Conservation (phyloP, 2,797 vertebrate species). For the Staurois parvus region DNA sequence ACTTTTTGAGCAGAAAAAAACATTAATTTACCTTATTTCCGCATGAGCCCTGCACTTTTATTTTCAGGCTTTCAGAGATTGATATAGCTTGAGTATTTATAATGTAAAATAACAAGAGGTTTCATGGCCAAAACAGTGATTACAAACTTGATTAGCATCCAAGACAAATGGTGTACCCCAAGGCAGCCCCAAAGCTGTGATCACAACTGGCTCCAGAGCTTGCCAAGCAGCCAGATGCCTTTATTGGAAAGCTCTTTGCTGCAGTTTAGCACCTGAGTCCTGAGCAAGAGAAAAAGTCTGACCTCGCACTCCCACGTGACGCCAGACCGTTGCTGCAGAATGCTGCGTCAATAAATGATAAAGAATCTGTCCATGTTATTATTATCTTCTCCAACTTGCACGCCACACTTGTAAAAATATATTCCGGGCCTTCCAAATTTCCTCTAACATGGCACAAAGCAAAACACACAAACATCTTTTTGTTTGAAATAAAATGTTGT, state of each 20-base stretch:
- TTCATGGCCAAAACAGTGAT: conserved; percentile 57
- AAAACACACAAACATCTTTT: conserved; percentile 45
- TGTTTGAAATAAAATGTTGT: conserved; percentile 46
- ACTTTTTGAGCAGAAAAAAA: neutral
- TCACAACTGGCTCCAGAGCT: conserved; percentile 66
- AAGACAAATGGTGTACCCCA: conserved; percentile 67
- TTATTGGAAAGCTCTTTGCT: conserved; percentile 68
- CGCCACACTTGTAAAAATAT: conserved; percentile 54
- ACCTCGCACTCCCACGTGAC: conserved; percentile 41
- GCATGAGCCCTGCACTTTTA: neutral
- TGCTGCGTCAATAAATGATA: conserved; percentile 20
- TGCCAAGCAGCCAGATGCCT: conserved; percentile 72
- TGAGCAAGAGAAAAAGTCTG: conserved; percentile 33
- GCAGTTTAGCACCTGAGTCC: conserved; percentile 67
- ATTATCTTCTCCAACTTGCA: conserved; percentile 6
- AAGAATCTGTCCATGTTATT: conserved; percentile 19
- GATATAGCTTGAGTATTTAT: conserved; percentile 21
- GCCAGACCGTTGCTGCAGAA: conserved; percentile 27
- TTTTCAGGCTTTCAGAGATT: conserved; percentile 9
- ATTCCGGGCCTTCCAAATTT: conserved; percentile 41
- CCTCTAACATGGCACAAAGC: conserved; percentile 43
- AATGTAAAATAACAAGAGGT: conserved; percentile 41
- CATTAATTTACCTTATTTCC: neutral
- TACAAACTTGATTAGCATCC: conserved; percentile 63
- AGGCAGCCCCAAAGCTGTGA: conserved; percentile 67